These are phyloP conservation scores for Phataginus tricuspis DNA, from an alignment of 2,797 vertebrate genomes.

Conservation along the genomic window DNA sequence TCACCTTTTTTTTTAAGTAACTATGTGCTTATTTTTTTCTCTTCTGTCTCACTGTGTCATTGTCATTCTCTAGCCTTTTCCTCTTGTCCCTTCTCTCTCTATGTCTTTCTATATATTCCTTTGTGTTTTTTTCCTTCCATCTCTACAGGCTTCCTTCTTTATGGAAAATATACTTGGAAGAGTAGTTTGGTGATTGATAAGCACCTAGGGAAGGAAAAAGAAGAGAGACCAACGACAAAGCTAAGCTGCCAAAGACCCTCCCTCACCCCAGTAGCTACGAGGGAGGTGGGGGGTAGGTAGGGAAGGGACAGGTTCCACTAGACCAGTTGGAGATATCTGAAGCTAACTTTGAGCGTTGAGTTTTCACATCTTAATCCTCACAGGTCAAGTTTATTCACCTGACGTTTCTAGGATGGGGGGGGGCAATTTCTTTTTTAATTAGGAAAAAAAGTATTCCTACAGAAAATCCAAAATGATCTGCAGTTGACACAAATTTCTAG, in stretches of 20 bases:
- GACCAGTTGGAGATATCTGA: not conserved
- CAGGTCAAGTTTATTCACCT: not conserved
- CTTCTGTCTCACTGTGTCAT: not conserved
- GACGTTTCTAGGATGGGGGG: not conserved
- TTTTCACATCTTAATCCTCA: not conserved
- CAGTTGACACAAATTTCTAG: constrained; percentile 59
- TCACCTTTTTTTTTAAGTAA: not conserved
- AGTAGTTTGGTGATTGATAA: not conserved
- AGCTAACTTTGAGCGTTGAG: not conserved
- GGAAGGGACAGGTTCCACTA: not conserved
- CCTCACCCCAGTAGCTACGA: not conserved
- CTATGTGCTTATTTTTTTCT: not conserved
- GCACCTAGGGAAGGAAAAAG: not conserved
- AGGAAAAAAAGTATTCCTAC: not conserved
- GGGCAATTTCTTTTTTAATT: not conserved
- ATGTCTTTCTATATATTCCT: not conserved
- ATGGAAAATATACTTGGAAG: constrained; percentile 6
- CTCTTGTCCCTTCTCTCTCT: not conserved
- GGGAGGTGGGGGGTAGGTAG: not conserved
- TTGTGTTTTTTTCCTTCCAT: not conserved
- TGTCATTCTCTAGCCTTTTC: not conserved
- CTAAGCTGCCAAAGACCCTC: not conserved
- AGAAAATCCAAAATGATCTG: constrained; percentile 66
- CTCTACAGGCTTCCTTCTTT: not conserved
- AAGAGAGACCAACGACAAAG: not conserved